A percentile compares a stretch with the other conserved stretches of the same genome.
phyloP scores from a whole-genome alignment of 2,888 invertebrate genomes.

The Andrena camellia region DNA sequence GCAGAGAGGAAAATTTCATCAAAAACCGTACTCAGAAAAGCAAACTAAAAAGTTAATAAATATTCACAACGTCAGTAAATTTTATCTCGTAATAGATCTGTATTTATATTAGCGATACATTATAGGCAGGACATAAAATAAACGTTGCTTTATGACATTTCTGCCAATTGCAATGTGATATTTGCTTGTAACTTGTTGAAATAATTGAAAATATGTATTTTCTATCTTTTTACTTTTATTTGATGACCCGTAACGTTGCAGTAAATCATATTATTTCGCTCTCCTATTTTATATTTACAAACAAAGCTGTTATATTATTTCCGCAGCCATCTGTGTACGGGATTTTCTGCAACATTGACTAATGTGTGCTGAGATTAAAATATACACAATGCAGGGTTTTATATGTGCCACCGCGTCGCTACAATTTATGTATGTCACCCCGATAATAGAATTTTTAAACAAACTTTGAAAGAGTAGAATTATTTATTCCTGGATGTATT shows the following conservation, averaged over 20 bases:
- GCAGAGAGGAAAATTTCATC: background rate
- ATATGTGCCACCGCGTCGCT: background rate
- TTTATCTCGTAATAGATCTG: conserved; percentile 6
- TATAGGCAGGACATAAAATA: background rate
- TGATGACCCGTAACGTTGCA: background rate
- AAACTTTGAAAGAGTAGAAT: background rate
- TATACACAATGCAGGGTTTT: conserved; percentile 5
- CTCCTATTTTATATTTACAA: background rate
- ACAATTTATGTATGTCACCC: conserved; percentile 1
- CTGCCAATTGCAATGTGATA: background rate
- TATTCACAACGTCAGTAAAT: background rate
- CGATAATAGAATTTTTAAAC: conserved; percentile 7
- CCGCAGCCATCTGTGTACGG: background rate
- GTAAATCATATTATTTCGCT: background rate
- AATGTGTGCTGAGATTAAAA: background rate
- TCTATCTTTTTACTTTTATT: background rate
- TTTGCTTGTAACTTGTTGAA: conserved; percentile 7
- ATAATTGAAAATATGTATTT: background rate
- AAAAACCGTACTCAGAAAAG: background rate
- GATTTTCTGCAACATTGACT: background rate
- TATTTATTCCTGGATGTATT: background rate
- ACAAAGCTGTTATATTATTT: background rate
- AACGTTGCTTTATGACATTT: background rate
- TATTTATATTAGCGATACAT: background rate
- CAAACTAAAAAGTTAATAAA: background rate